Base-by-base conservation (phyloP, 2,797 vertebrate genomes). In the Acanthurus tractus region DNA sequence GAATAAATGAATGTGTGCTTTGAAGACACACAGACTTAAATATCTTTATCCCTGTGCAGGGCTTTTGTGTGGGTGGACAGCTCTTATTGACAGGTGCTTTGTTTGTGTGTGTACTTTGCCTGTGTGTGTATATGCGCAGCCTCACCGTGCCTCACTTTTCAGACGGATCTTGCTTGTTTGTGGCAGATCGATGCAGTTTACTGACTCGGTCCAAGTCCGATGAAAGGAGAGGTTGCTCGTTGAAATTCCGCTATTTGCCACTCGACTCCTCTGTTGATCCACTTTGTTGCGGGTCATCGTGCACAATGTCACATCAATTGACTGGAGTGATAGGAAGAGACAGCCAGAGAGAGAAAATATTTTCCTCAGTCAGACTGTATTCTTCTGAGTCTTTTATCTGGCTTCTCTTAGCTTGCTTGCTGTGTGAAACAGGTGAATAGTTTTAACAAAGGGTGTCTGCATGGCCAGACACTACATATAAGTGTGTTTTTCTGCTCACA, bases 231-330 rank as follows among this genome's bases (percentile, higher is more conserved):
- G 82, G 87, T 86, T 78, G 81, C 88, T 90, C 56, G 88, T 84
- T 89, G 89, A 91, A 91, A 94, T 93, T 92, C 89, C 63, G 22
- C 84, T 61, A 72, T 89, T 92, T 86, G 89, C 90, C 87, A 76
- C 92, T 87, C 78, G 80, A 85, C 88, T 90, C 86, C 76, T 86
- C 79, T 36, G 83, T 77, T 83, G 89, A 92, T 92, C 90, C 88
- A 84, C 85, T 89, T 89, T 86, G 86, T 86, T 63, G 85, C 70
- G 79, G 91, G 90, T 93, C 92, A 85, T 48, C 66, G 88, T 81
- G 74, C 86, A 66, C 90, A 86, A 81, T 91, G 91, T 91, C 89
- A 81, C 90, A 82, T 93, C 91, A 92, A 89, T 93, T 75, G 90
- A 91, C 86, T 77, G 75, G 80, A 72, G 83, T 78, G 83, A 92